Evolutionary conservation across 2,113 vertebrate genomes (phyloP), one percentile per base, ranked within the genome.

Genomic region (Oceanodroma tethys): DNA sequence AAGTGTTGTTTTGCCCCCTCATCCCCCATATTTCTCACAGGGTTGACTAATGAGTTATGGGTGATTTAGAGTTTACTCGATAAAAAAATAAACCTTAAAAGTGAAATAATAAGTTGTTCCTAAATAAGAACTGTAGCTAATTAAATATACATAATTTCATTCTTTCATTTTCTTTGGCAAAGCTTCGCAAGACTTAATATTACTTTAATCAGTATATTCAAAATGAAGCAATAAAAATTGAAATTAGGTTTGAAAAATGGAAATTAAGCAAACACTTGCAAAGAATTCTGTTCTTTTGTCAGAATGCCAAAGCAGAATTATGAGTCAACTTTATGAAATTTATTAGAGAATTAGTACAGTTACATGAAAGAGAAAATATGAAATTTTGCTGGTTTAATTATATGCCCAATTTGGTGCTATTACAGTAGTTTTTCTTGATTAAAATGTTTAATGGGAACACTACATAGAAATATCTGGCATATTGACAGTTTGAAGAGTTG

Each of bases 211-310:
- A 96, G 95, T 91, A 96, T 95, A 96, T 92, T 95, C 92, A 95
- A 95, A 98, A 92, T 91, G 91, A 97, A 97, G 97, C 81, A 96
- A 97, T 97, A 97, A 97, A 98, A 98, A 97, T 97, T 98, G 90
- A 98, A 98, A 98, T 97, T 97, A 97, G 93, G 78, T 88, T 95
- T 90, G 87, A 96, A 96, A 97, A 97, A 94, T 83, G 95, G 91
- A 97, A 97, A 96, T 96, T 92, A 96, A 80, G 91, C 79, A 92
- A 97, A 96, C 70, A 78, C 95, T 94, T 96, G 75, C 93, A 94
- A 95, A 94, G 73, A 90, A 94, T 95, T 96, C 81, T 97, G 78
- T 86, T 95, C 80, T 93, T 97, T 94, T 98, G 95, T 97, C 95
- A 96, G 88, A 72, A 89, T 95, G 97, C 96, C 96, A 97, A 88